These are phyloP conservation scores for Lepidonotus clava DNA, from an alignment of 2,888 invertebrate genomes.

Conservation along the genomic window DNA sequence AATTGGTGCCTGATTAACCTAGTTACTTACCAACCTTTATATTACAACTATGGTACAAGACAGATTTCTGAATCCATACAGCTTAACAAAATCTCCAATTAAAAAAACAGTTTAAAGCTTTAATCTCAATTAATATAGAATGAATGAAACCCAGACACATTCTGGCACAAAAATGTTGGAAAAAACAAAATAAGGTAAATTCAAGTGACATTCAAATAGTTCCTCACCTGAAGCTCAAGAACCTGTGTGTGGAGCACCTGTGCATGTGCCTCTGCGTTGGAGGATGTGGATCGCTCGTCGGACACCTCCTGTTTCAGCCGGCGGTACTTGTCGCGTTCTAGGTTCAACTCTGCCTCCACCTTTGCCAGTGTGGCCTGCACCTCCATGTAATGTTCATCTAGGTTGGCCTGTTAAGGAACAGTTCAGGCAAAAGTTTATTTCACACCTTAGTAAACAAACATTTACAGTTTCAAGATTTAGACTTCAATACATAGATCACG, in stretches of 20 bases:
- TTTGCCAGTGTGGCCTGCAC: conserved; percentile 64
- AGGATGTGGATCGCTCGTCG: conserved; percentile 67
- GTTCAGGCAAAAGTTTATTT: background rate
- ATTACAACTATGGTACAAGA: no score
- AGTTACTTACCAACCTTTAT: no score
- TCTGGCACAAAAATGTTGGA: no score
- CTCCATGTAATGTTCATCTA: conserved; percentile 67
- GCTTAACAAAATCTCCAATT: no score
- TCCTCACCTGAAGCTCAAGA: conserved; percentile 71
- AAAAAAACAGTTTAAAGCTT: no score
- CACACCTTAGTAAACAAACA: background rate
- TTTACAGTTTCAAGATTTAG: background rate
- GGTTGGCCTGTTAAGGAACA: conserved; percentile 61
- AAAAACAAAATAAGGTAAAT: no score
- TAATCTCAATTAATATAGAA: no score
- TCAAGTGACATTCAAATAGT: no score
- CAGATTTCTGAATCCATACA: no score
- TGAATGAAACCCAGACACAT: no score
- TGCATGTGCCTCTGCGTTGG: conserved; percentile 66
- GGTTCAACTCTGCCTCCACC: conserved; percentile 66
- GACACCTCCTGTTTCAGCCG: conserved; percentile 66
- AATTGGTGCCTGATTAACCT: no score
- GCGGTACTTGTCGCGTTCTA: conserved; percentile 68
- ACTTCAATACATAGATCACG: background rate
- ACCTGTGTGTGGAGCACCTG: conserved; percentile 71